Conservation (phyloP, 1,140 invertebrate species). For the Nixonia krombeini region DNA sequence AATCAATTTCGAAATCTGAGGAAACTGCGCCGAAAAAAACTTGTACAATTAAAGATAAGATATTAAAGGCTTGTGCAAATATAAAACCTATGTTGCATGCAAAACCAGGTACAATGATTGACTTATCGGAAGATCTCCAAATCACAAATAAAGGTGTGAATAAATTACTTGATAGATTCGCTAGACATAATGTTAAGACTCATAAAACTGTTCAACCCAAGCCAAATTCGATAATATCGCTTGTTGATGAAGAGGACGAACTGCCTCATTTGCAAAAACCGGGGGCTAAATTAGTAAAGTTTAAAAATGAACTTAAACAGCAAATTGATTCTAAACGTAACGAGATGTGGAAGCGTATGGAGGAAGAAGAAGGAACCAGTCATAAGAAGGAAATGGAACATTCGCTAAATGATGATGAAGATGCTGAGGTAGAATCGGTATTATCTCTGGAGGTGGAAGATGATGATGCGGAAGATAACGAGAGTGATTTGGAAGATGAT, state of each 20-base stretch:
- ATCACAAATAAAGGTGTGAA: not conserved
- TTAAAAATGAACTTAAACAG: slow-evolving; percentile 76
- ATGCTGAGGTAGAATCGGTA: slow-evolving; percentile 36
- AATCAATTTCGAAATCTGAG: no score
- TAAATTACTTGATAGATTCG: slow-evolving; percentile 57
- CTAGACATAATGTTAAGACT: slow-evolving; percentile 75
- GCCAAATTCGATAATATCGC: slow-evolving; percentile 59
- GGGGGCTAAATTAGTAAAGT: slow-evolving; percentile 74
- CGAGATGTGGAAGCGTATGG: slow-evolving; percentile 77
- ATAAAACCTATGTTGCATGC: not conserved
- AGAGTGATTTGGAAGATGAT: slow-evolving; percentile 59
- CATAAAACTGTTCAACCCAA: slow-evolving; percentile 60
- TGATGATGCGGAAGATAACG: slow-evolving; percentile 40
- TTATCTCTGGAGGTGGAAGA: slow-evolving; percentile 54
- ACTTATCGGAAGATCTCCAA: not conserved
- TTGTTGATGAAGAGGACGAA: slow-evolving; percentile 36
- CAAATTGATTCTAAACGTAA: slow-evolving; percentile 76
- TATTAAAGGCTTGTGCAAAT: no score
- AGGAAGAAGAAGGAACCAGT: slow-evolving; percentile 60
- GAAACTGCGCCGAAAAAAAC: no score
- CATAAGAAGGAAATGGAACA: slow-evolving; percentile 51
- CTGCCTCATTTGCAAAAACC: slow-evolving; percentile 71
- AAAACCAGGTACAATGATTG: not conserved
- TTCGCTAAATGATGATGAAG: slow-evolving; percentile 33
- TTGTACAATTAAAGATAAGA: no score